A percentile compares a stretch with the other conserved stretches of the same genome.
phyloP scores from a whole-genome alignment of 2,888 invertebrate species.

The Aromia moschata region DNA sequence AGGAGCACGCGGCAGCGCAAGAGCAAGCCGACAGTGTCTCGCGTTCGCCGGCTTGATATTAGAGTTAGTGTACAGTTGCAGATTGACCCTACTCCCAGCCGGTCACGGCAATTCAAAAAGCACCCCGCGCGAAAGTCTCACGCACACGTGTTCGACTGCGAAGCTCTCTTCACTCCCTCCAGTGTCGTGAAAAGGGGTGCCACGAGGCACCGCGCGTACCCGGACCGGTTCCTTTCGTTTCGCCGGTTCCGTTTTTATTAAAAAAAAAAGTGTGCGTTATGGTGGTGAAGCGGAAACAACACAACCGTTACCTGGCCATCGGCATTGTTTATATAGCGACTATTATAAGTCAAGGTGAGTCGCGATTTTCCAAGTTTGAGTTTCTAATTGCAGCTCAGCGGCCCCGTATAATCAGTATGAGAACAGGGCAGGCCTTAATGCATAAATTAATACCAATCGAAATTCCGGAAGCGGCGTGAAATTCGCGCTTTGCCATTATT shows the following conservation, averaged over 20 bases:
- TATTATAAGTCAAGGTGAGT: conserved; percentile 70
- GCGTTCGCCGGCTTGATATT: conserved; percentile 46
- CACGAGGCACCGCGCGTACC: conserved; percentile 3
- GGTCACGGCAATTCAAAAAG: conserved; percentile 30
- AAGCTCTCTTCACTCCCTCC: conserved; percentile 1
- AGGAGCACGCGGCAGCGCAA: conserved; percentile 54
- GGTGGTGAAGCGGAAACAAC: conserved; percentile 54
- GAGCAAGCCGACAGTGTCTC: conserved; percentile 49
- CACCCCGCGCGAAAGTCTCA: conserved; percentile 31
- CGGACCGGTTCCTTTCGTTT: no score
- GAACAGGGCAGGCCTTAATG: conserved; percentile 28
- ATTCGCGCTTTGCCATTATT: conserved; percentile 12
- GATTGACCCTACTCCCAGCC: conserved; percentile 51
- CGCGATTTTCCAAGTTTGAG: no score
- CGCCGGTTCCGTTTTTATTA: no score
- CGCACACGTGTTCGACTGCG: conserved; percentile 27
- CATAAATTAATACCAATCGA: conserved; percentile 30
- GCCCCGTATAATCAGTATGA: conserved; percentile 24
- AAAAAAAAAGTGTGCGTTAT: conserved; percentile 8
- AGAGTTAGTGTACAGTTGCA: conserved; percentile 56
- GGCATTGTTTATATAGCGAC: conserved; percentile 70
- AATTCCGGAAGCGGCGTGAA: conserved; percentile 23
- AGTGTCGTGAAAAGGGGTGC: conserved; percentile 9
- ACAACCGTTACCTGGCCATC: conserved; percentile 65
- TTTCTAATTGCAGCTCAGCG: conserved; percentile 4